These are phyloP conservation scores for Ceyx margarethae DNA, from an alignment of 2,113 vertebrate species.

Conservation along the genomic window DNA sequence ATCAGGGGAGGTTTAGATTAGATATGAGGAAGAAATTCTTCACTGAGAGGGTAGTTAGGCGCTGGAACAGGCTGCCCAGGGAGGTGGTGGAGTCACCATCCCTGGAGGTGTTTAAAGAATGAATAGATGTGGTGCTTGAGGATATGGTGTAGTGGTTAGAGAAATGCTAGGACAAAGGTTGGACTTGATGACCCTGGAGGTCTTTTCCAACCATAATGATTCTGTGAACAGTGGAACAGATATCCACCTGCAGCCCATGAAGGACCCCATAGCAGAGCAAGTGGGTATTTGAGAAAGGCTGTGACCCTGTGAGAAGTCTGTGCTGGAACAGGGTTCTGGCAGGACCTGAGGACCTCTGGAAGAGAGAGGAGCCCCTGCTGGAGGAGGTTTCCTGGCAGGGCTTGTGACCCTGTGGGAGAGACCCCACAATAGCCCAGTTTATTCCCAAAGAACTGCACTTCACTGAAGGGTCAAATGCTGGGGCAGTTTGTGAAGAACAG, in stretches of 20 bases:
- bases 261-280: not conserved
- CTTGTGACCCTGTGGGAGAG: not conserved
- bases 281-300: not conserved
- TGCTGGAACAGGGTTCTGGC: not conserved
- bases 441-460: not conserved
- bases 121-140: no score
- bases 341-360: not conserved
- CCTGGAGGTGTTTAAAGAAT: no score
- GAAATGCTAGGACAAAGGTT: no score
- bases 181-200: no score
- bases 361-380: not conserved
- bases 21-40: no score
- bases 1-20: no score
- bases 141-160: no score
- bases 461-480: not conserved
- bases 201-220: no score
- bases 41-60: no score
- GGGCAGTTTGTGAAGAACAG: not conserved
- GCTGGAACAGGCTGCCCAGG: no score
- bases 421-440: not conserved
- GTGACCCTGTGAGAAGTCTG: not conserved
- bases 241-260: not conserved
- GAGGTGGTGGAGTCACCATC: no score
- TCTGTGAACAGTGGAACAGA: not conserved
- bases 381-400: not conserved